Conservation (phyloP, 2,797 vertebrate genomes). For the Avahi laniger region DNA sequence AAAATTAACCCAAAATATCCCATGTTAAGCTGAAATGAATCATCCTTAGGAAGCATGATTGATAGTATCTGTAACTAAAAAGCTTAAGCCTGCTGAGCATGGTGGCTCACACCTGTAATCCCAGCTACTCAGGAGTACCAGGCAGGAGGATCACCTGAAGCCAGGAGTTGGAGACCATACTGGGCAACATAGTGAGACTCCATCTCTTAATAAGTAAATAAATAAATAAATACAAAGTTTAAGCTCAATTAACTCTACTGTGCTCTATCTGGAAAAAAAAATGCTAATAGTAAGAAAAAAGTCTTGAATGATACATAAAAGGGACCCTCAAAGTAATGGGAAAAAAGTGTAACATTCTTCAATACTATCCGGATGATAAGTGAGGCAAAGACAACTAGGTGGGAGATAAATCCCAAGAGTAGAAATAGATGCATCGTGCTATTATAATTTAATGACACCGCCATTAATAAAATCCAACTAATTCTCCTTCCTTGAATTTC, state of each 20-base stretch:
- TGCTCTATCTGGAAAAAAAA: neutral
- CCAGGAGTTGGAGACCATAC: neutral
- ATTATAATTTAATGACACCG: neutral
- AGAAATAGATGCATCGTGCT: neutral
- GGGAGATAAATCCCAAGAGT: neutral
- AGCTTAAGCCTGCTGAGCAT: neutral
- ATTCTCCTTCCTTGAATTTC: neutral
- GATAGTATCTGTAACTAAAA: neutral
- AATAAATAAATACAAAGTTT: neutral
- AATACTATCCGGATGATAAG: neutral
- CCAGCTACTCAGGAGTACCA: neutral
- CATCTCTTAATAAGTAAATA: neutral
- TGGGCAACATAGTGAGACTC: neutral
- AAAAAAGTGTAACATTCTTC: neutral
- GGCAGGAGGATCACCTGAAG: too few relatives aligned
- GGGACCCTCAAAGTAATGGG: neutral
- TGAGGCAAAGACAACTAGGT: neutral
- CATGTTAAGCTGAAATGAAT: neutral
- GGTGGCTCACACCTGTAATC: neutral
- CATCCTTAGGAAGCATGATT: neutral
- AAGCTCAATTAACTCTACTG: neutral
- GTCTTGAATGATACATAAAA: neutral
- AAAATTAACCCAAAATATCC: slow-evolving; percentile 1
- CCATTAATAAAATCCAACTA: neutral
- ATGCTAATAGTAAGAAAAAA: neutral